Evolutionary conservation across 2,113 vertebrate species (phyloP).

Genomic region (Dissostichus mawsoni): DNA sequence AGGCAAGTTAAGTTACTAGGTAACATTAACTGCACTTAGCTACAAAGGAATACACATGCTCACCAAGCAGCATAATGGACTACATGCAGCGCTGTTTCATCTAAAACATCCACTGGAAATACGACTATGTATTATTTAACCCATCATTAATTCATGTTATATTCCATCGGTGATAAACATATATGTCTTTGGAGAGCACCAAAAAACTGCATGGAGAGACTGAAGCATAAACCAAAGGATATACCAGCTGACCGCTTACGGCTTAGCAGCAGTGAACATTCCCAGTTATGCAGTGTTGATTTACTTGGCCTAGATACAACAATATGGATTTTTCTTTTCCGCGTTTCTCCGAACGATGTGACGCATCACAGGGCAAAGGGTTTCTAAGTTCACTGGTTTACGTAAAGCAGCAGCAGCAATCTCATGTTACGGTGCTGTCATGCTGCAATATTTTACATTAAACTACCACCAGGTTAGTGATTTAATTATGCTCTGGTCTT

Average conservation of each 20-base stretch:
- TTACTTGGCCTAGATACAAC: slow-evolving; percentile 79
- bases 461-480: slow-evolving; percentile 32
- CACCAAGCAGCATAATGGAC: slow-evolving; percentile 26
- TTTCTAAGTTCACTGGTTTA: slow-evolving; percentile 64
- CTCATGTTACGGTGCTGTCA: slow-evolving; percentile 20
- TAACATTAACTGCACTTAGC: slow-evolving; percentile 47
- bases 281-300: slow-evolving; percentile 69
- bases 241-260: slow-evolving; percentile 38
- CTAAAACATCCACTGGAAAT: slow-evolving; percentile 56
- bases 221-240: slow-evolving; percentile 50
- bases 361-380: slow-evolving; percentile 56
- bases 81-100: slow-evolving; percentile 25
- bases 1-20: slow-evolving; percentile 1
- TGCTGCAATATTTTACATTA: slow-evolving; percentile 27
- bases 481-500: slow-evolving; percentile 40
- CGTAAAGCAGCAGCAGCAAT: slow-evolving; percentile 58
- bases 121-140: slow-evolving; percentile 71
- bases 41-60: slow-evolving; percentile 37
- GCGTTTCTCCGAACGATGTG: slow-evolving; percentile 38
- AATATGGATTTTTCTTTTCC: slow-evolving; percentile 76
- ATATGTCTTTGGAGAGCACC: slow-evolving; percentile 50
- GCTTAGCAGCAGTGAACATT: slow-evolving; percentile 55
- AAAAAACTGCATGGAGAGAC: slow-evolving; percentile 36
- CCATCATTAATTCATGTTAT: slow-evolving; percentile 71
- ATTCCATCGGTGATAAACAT: slow-evolving; percentile 61